phyloP scores from a whole-genome alignment of 2,888 invertebrate genomes.

The Cartodere bifasciata region DNA sequence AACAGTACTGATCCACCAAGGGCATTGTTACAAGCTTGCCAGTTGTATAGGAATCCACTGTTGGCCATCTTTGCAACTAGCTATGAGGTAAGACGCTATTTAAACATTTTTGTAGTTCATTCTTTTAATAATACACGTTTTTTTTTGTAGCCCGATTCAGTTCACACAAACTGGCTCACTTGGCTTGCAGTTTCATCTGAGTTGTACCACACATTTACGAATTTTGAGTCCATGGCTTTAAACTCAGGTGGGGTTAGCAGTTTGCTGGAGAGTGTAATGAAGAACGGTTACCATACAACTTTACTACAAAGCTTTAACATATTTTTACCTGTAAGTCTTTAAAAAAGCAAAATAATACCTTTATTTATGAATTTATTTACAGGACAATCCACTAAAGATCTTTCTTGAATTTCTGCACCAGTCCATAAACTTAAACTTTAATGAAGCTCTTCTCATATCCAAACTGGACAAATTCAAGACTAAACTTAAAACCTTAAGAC shows the following conservation, averaged over 20 bases:
- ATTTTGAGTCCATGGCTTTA: conserved; percentile 20
- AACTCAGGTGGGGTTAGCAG: conserved; percentile 18
- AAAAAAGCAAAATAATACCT: conserved; percentile 1
- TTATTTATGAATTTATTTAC: conserved; percentile 22
- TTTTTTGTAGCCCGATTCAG: conserved; percentile 43
- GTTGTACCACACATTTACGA: conserved; percentile 17
- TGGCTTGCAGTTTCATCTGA: conserved; percentile 38
- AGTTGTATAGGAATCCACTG: conserved; percentile 44
- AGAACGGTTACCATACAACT: conserved; percentile 44
- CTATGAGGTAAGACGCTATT: conserved; percentile 44
- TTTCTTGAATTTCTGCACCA: conserved; percentile 27
- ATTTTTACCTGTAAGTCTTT: conserved; percentile 53
- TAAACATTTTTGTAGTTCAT: conserved; percentile 1
- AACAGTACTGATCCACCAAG: conserved; percentile 58
- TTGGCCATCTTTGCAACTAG: conserved; percentile 54
- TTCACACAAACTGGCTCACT: conserved; percentile 47
- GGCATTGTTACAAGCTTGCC: conserved; percentile 46
- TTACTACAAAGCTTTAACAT: conserved; percentile 53
- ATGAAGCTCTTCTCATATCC: conserved; percentile 18
- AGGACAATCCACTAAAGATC: conserved; percentile 51
- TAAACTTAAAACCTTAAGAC: conserved; percentile 22
- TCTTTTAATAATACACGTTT: conserved; percentile 6
- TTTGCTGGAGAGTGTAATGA: conserved; percentile 41
- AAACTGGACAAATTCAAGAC: conserved; percentile 33
- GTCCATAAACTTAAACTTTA: conserved; percentile 29